Evolutionary conservation across 1,140 invertebrate species (phyloP).

Genomic region (Metopolophium dirhodum): DNA sequence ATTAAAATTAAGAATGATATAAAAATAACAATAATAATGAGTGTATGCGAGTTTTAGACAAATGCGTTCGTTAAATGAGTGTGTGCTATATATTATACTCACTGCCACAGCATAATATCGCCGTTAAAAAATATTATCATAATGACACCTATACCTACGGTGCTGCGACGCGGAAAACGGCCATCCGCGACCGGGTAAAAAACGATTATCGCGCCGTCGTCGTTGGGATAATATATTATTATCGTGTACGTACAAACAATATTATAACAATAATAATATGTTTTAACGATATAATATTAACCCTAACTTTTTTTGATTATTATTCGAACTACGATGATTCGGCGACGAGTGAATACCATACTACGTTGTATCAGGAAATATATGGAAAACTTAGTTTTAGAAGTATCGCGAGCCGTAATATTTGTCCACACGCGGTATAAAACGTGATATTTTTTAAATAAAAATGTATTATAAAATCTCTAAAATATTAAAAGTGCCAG

Average conservation of each 20-base stretch:
- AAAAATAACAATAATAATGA: background rate
- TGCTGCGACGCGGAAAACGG: background rate
- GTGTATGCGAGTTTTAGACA: background rate
- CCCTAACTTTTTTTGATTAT: background rate
- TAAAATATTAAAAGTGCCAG: background rate
- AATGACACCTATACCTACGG: background rate
- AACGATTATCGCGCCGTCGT: background rate
- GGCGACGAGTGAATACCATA: background rate
- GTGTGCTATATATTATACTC: background rate
- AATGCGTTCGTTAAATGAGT: conserved; percentile 40
- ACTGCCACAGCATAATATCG: background rate
- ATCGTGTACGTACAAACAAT: background rate
- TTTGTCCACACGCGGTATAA: background rate
- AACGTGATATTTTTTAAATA: background rate
- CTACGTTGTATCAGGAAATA: background rate
- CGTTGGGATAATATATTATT: background rate
- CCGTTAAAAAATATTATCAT: background rate
- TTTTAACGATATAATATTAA: background rate
- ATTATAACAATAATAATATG: background rate
- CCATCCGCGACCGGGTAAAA: background rate
- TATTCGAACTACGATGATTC: background rate
- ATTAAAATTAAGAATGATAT: background rate
- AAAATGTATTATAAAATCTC: background rate
- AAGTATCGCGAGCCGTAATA: background rate
- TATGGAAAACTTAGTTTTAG: background rate